Evolutionary conservation across 2,113 vertebrate genomes (phyloP), one percentile per base, ranked within the genome.

Genomic region (Neolamprologus kungweensis): DNA sequence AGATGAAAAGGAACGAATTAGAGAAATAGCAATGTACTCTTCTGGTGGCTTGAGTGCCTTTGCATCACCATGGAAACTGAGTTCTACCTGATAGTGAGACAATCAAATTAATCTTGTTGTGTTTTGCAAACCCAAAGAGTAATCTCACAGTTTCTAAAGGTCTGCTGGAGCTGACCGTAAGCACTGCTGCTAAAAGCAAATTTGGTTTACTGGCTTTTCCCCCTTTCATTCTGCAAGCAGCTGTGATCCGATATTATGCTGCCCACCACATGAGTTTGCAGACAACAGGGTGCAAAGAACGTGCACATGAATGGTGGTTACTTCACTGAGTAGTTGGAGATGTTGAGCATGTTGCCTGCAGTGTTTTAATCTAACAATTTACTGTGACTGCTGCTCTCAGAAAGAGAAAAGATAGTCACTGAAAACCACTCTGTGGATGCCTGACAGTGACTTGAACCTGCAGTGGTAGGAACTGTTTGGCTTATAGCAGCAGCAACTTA

Each of bases 21-120:
- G 10, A 82, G 4, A 58, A 71, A 81, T 16, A 55, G n/a, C 7
- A 14, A 28, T 63, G 10, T 9, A 7, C 17, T 84, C 3, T 82
- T n/a, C 4, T 16, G 3, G 2, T 79, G 6, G n/a, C 35, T 47
- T 19, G 12, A 19, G 7, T 68, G 57, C 50, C 84, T 60, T 79
- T 51, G 31, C 3, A 63, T 91, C 51, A 68, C 89, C 86, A 90
- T 85, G 84, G 86, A 78, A 90, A 90, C 89, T 35, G 85, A 40
- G 80, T 82, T 85, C 73, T 57, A 58, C 75, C 19, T 28, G 6
- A 12, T 53, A 42, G 40, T 11, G 68, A 82, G 19, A 26, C 50
- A 26, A 78, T 75, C 45, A 53, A 8, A 40, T 79, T 42, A 37
- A 7, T 82, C 14, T 8, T 68, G 12, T 45, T 60, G 37, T 57